These are phyloP conservation scores for Lathronympha strigana DNA, from an alignment of 2,888 invertebrate species.

Conservation along the genomic window DNA sequence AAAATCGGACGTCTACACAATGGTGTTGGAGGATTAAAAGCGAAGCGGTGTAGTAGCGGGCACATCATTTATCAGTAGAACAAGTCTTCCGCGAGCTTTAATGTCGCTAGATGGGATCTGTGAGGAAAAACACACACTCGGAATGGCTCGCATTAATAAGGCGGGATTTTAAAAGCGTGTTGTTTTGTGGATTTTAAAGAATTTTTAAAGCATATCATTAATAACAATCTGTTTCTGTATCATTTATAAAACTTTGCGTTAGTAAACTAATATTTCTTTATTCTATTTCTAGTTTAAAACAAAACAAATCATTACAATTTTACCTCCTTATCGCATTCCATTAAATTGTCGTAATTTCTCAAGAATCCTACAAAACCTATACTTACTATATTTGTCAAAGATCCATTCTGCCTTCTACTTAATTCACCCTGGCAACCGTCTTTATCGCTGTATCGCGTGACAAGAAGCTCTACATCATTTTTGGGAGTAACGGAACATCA, in stretches of 20 bases:
- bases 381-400: conserved; percentile 30
- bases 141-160: conserved; percentile 39
- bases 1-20: conserved; percentile 77
- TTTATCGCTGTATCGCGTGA: conserved; percentile 79
- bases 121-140: conserved; percentile 51
- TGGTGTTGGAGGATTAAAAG: conserved; percentile 79
- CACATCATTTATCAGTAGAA: conserved; percentile 79
- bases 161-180: conserved; percentile 33
- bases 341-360: conserved; percentile 1
- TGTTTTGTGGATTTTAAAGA: conserved; percentile 6
- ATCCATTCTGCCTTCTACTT: conserved; percentile 54
- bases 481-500: conserved; percentile 71
- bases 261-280: not conserved
- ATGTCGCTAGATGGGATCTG: conserved; percentile 54
- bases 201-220: conserved; percentile 15
- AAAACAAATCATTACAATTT: not conserved
- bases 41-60: conserved; percentile 79
- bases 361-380: not conserved
- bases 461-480: conserved; percentile 68
- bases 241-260: not conserved
- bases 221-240: conserved; percentile 12
- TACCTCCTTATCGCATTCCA: not conserved
- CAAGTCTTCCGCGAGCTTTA: conserved; percentile 64
- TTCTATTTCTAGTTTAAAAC: not conserved
- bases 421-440: conserved; percentile 57